Evolutionary conservation across 2,113 vertebrate genomes (phyloP).

Genomic region (Stigmatopora argus): DNA sequence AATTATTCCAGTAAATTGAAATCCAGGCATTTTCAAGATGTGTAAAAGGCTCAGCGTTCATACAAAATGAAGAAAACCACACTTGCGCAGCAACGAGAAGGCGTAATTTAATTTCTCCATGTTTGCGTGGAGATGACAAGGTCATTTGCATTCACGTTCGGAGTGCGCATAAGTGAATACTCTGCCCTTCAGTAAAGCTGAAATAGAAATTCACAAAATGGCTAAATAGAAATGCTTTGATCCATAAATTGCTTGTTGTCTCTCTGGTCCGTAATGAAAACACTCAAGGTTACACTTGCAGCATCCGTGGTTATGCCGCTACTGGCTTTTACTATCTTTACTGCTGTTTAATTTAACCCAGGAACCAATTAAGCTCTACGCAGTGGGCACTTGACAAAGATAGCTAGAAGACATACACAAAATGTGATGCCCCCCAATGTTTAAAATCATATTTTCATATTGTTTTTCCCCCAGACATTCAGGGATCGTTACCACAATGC

Average conservation of each 20-base stretch:
- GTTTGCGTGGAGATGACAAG: conserved; percentile 63
- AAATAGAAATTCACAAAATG: conserved; percentile 18
- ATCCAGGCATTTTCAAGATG: conserved; percentile 14
- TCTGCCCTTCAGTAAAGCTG: conserved; percentile 21
- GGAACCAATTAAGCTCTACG: conserved; percentile 57
- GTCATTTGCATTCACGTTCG: conserved; percentile 59
- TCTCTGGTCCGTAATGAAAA: conserved; percentile 46
- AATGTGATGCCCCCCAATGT: conserved; percentile 44
- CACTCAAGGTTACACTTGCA: conserved; percentile 43
- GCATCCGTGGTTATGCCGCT: conserved; percentile 30
- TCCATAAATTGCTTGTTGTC: conserved; percentile 7
- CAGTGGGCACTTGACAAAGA: conserved; percentile 20
- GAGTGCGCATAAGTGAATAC: conserved; percentile 41
- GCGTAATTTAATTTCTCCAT: conserved; percentile 65
- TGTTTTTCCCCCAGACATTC: too few species aligned
- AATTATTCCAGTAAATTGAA: conserved; percentile 5
- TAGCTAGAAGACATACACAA: not conserved
- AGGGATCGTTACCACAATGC: too few species aligned
- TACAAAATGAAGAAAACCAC: conserved; percentile 21
- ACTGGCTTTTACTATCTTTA: conserved; percentile 27
- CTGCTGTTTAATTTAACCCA: conserved; percentile 58
- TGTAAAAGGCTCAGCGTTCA: conserved; percentile 15
- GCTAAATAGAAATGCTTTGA: not conserved
- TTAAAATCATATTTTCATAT: conserved; percentile 21
- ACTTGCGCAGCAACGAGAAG: conserved; percentile 32